Evolutionary conservation across 2,113 vertebrate species (phyloP).

Genomic region (Laterallus jamaicensis): DNA sequence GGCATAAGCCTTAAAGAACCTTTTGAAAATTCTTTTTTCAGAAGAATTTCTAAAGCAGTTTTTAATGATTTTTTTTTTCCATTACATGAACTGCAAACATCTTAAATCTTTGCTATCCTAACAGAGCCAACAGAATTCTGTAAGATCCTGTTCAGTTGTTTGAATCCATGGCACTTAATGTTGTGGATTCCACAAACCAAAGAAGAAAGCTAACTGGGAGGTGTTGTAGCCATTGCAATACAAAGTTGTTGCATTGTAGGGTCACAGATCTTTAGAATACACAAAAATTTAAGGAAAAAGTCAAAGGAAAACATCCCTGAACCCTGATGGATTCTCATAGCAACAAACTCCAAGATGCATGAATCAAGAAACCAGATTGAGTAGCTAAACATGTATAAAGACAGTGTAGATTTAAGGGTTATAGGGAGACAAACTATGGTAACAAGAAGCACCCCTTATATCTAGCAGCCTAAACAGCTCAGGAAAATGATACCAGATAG

Average conservation of each 20-base stretch:
- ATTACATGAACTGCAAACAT: neutral
- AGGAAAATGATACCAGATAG: neutral
- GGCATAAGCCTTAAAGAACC: neutral
- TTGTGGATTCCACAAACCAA: neutral
- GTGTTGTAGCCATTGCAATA: neutral
- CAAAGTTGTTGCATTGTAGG: neutral
- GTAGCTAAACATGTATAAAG: neutral
- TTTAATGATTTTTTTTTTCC: neutral
- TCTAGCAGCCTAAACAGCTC: neutral
- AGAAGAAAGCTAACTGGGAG: neutral
- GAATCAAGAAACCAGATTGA: neutral
- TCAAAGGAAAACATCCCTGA: neutral
- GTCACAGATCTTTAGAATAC: neutral
- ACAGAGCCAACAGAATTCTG: neutral
- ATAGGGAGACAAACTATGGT: neutral
- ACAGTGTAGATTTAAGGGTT: neutral
- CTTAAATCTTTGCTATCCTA: neutral
- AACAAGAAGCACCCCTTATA: neutral
- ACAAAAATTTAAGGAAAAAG: neutral
- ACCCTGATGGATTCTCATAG: neutral
- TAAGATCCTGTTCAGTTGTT: neutral
- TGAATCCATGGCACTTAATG: neutral
- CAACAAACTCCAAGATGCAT: neutral
- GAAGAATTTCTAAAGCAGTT: neutral
- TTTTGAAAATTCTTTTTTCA: neutral